Conservation (phyloP, 2,113 vertebrate genomes). For the Hippolais icterina region DNA sequence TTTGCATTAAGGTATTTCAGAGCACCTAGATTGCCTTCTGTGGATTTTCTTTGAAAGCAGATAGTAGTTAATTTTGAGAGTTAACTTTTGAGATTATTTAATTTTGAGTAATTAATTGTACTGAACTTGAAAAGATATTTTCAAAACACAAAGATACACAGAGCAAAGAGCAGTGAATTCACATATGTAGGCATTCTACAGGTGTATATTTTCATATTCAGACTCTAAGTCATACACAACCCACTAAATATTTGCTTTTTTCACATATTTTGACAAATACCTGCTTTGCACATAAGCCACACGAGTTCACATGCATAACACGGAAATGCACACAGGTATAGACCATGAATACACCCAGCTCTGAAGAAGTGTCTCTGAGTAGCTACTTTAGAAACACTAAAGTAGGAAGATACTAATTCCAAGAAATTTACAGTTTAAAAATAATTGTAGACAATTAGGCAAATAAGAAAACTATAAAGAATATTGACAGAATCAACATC, state of each 20-base stretch:
- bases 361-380: background rate
- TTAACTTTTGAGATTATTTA: background rate
- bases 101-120: background rate
- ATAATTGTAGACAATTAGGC: background rate
- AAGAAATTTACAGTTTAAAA: background rate
- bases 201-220: background rate
- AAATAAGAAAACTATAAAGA: background rate
- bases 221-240: background rate
- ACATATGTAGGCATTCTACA: background rate
- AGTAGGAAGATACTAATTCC: background rate
- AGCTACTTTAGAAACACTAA: background rate
- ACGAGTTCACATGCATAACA: background rate
- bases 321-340: background rate
- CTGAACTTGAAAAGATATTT: background rate
- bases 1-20: background rate
- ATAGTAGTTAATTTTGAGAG: background rate
- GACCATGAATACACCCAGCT: background rate
- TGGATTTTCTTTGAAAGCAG: background rate
- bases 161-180: background rate
- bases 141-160: background rate
- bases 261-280: background rate
- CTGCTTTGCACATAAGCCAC: background rate
- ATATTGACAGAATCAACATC: background rate
- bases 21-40: background rate
- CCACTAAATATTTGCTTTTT: background rate